phyloP scores from a whole-genome alignment of 2,797 vertebrate genomes.

The Eulemur rubriventer region DNA sequence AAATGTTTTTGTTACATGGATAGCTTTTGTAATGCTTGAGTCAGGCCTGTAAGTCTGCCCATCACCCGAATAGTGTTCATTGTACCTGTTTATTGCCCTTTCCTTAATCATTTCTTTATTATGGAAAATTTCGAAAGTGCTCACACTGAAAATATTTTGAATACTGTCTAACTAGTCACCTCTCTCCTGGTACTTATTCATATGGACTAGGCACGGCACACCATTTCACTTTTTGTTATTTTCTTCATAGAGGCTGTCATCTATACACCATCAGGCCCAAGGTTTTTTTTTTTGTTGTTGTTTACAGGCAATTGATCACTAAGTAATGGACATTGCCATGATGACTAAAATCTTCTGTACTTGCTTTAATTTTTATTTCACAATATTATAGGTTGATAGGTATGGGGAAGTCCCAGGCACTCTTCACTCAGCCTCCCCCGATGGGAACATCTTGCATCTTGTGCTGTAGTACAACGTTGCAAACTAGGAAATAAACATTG shows the following conservation, averaged over 20 bases:
- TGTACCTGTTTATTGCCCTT: background rate
- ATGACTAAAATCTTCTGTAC: background rate
- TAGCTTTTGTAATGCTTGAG: background rate
- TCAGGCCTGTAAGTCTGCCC: background rate
- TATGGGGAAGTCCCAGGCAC: background rate
- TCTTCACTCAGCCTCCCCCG: background rate
- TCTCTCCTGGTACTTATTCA: background rate
- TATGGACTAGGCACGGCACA: background rate
- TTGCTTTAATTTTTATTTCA: slow-evolving; percentile 23
- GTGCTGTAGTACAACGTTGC: background rate
- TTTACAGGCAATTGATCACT: background rate
- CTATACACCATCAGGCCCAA: background rate
- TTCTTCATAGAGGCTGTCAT: background rate
- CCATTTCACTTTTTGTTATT: background rate
- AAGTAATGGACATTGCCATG: background rate
- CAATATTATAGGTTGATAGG: background rate
- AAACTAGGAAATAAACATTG: background rate
- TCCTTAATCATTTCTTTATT: background rate
- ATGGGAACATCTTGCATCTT: background rate
- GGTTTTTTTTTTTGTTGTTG: background rate
- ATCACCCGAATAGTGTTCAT: background rate
- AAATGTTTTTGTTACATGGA: background rate
- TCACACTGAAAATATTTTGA: background rate
- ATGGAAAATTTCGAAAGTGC: background rate
- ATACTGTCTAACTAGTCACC: background rate